phyloP scores from a whole-genome alignment of 2,797 vertebrate species.

The Odontamblyopus lacepedii region DNA sequence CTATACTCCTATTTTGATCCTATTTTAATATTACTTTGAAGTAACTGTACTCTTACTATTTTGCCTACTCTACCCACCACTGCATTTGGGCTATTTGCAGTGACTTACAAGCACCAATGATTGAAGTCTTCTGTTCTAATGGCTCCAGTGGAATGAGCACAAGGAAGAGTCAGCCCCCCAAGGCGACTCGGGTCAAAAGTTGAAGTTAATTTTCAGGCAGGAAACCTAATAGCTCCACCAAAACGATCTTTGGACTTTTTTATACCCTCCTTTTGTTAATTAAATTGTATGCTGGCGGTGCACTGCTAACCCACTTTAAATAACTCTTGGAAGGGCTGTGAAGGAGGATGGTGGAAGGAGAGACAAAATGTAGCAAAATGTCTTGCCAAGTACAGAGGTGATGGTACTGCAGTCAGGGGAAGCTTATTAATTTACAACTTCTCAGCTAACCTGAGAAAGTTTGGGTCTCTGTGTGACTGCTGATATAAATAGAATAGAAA shows the following conservation, averaged over 20 bases:
- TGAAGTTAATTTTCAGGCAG: conserved; percentile 39
- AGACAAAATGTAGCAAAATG: neutral
- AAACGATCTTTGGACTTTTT: conserved; percentile 43
- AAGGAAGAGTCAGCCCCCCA: conserved; percentile 22
- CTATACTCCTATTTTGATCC: no score
- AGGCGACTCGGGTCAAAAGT: conserved; percentile 38
- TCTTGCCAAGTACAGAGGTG: neutral
- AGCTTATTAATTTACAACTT: conserved; percentile 22
- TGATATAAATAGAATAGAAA: neutral
- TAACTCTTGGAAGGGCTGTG: conserved; percentile 28
- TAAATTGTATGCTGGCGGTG: conserved; percentile 38
- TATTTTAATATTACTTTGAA: no score
- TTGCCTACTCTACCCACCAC: neutral
- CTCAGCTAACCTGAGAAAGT: neutral
- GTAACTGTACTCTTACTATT: conserved; percentile 17
- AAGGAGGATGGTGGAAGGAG: conserved; percentile 9
- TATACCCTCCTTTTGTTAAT: conserved; percentile 37
- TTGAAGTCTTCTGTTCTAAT: conserved; percentile 43
- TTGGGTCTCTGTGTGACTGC: neutral
- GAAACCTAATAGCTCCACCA: conserved; percentile 35
- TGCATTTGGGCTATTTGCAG: conserved; percentile 16
- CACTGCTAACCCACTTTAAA: conserved; percentile 31
- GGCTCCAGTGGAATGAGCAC: conserved; percentile 24
- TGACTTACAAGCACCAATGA: conserved; percentile 4
- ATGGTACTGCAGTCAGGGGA: neutral